Conservation (phyloP, 2,113 vertebrate genomes). For the Genyomyrus donnyi region DNA sequence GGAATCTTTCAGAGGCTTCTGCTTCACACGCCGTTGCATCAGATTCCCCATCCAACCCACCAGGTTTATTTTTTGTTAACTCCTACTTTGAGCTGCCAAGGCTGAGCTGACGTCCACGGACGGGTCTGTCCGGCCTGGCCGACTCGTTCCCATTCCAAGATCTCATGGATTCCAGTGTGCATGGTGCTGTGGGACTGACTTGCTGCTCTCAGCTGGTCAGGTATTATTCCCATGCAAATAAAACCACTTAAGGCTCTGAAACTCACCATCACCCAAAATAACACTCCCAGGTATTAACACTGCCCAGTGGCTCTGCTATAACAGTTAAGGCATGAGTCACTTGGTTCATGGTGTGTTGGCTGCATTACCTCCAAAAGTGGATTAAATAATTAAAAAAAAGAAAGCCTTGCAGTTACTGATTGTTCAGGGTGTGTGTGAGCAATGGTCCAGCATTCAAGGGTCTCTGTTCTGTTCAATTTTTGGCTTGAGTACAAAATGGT, state of each 20-base stretch:
- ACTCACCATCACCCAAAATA: not conserved
- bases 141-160: not conserved
- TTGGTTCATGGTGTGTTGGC: not conserved
- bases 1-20: not conserved
- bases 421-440: not conserved
- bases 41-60: not conserved
- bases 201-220: not conserved
- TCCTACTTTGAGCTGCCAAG: not conserved
- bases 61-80: slow-evolving; percentile 9
- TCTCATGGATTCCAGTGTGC: not conserved
- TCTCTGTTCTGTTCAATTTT: not conserved
- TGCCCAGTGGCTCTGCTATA: not conserved
- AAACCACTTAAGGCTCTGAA: not conserved
- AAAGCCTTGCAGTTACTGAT: too few species aligned
- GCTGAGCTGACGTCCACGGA: not conserved
- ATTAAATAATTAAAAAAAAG: not conserved
- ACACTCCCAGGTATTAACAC: not conserved
- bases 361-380: not conserved
- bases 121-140: not conserved
- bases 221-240: not conserved
- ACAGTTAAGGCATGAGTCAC: not conserved
- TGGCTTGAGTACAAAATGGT: not conserved
- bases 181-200: not conserved
- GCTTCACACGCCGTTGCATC: not conserved
- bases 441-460: not conserved